These are phyloP conservation scores for Cettia cetti DNA, from an alignment of 2,113 vertebrate species.

Conservation along the genomic window DNA sequence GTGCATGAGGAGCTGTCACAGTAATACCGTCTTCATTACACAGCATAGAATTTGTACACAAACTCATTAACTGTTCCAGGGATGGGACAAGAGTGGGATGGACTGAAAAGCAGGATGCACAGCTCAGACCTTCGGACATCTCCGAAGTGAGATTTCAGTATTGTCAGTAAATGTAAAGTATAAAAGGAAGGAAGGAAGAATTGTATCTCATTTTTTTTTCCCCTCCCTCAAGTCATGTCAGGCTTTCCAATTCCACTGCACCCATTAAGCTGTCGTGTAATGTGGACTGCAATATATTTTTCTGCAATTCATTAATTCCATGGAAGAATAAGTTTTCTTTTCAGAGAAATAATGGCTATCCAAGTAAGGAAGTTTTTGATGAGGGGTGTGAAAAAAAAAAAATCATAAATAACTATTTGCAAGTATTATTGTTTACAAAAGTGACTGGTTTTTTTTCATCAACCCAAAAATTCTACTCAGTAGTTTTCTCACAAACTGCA, in stretches of 20 bases:
- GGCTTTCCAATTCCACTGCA: neutral
- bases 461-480: neutral
- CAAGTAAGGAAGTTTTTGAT: neutral
- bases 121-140: neutral
- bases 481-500: neutral
- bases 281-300: neutral
- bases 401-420: neutral
- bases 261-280: neutral
- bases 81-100: neutral
- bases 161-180: neutral
- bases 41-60: neutral
- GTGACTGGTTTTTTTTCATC: neutral
- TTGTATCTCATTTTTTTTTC: neutral
- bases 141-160: neutral
- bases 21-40: conserved; percentile 19
- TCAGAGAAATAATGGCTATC: neutral
- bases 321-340: neutral
- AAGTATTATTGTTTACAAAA: neutral
- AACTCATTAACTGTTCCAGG: neutral
- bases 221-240: neutral
- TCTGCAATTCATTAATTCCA: neutral
- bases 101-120: neutral
- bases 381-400: neutral
- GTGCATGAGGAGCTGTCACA: conserved; percentile 9
- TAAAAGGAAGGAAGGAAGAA: neutral